These are phyloP conservation scores for Dolichallabes microphthalmus DNA, from an alignment of 2,113 vertebrate genomes.

Conservation along the genomic window DNA sequence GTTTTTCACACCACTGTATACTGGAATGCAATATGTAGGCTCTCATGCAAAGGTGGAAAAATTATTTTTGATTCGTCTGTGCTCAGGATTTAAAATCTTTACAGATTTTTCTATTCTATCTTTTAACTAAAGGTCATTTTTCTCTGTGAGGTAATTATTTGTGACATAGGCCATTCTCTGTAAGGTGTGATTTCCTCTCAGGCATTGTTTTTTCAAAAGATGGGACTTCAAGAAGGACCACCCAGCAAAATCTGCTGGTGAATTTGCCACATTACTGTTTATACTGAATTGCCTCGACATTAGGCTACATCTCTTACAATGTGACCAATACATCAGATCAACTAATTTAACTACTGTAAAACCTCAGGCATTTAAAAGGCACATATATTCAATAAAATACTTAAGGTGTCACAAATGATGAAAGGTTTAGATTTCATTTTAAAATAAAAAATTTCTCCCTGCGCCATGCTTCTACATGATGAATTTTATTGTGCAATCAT, in stretches of 20 bases:
- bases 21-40: neutral
- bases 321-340: neutral
- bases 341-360: neutral
- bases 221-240: neutral
- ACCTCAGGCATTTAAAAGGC: neutral
- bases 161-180: neutral
- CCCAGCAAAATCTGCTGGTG: neutral
- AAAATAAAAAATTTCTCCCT: neutral
- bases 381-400: neutral
- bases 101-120: neutral
- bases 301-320: neutral
- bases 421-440: neutral
- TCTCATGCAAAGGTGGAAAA: conserved; percentile 13
- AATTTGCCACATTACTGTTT: neutral
- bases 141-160: conserved; percentile 19
- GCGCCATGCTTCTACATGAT: neutral
- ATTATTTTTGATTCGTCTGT: conserved; percentile 8
- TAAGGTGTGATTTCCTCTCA: conserved; percentile 15
- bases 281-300: neutral
- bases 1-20: too few relatives aligned
- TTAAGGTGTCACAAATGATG: neutral
- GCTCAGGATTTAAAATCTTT: conserved; percentile 8
- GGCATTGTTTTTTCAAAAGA: neutral
- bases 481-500: neutral
- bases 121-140: conserved; percentile 17